Evolutionary conservation across 2,797 vertebrate genomes (phyloP).

Genomic region (Neoniphon sammara): DNA sequence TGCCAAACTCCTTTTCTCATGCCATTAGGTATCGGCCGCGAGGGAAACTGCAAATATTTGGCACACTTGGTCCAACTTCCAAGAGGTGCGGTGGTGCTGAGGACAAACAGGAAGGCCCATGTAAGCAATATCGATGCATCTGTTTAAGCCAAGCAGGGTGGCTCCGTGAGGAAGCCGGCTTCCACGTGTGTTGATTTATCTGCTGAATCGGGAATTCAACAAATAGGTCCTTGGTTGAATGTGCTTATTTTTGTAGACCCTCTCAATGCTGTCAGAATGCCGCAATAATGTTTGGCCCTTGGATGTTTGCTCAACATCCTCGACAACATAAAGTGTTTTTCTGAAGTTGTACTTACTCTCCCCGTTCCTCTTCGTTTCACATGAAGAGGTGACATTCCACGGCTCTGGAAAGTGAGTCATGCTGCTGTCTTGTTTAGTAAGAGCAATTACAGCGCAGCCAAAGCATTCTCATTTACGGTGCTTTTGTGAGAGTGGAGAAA

Average conservation of each 20-base stretch:
- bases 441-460: constrained; percentile 63
- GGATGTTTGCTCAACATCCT: constrained; percentile 60
- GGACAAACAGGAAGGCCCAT: constrained; percentile 76
- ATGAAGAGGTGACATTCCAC: constrained; percentile 74
- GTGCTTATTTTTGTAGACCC: constrained; percentile 65
- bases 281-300: constrained; percentile 50
- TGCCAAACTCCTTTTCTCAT: constrained; percentile 76
- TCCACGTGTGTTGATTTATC: constrained; percentile 55
- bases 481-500: constrained; percentile 39
- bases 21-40: constrained; percentile 81
- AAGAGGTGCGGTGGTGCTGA: constrained; percentile 61
- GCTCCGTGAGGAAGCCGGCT: constrained; percentile 23
- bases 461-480: constrained; percentile 47
- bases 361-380: constrained; percentile 54
- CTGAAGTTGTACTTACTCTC: constrained; percentile 35
- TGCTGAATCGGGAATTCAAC: constrained; percentile 54
- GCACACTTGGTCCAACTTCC: constrained; percentile 70
- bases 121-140: constrained; percentile 62
- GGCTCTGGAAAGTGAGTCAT: constrained; percentile 70
- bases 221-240: constrained; percentile 46
- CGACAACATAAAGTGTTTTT: constrained; percentile 64
- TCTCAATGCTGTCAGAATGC: constrained; percentile 41
- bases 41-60: constrained; percentile 81
- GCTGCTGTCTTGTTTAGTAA: constrained; percentile 70
- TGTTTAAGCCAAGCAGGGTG: constrained; percentile 47